Evolutionary conservation across 1,140 invertebrate genomes (phyloP).

Genomic region (Stegodyphus mimosarum): DNA sequence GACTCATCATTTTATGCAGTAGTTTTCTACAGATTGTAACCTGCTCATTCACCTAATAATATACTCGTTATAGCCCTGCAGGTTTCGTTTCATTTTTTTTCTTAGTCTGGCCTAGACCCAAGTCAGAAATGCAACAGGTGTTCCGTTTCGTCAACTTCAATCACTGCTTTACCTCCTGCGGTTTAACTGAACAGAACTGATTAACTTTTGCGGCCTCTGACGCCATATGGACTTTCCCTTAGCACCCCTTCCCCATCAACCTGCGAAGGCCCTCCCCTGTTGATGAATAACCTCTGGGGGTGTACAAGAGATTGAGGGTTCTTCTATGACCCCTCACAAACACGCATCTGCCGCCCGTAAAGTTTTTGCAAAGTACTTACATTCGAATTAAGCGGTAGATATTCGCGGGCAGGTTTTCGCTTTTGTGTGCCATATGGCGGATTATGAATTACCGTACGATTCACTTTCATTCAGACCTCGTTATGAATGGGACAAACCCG

Average conservation of each 20-base stretch:
- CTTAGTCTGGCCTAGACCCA: no score
- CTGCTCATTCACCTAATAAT: no score
- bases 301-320: background rate
- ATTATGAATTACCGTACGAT: background rate
- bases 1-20: no score
- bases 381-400: slow-evolving; percentile 5
- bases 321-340: background rate
- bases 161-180: background rate
- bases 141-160: background rate
- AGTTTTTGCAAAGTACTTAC: slow-evolving; percentile 9
- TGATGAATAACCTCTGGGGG: background rate
- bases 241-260: no score
- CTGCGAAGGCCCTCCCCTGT: background rate
- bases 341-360: background rate
- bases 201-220: slow-evolving; percentile 14
- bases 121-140: slow-evolving; percentile 2
- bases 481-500: background rate
- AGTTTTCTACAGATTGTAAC: no score
- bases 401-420: background rate
- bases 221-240: slow-evolving; percentile 9
- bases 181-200: background rate
- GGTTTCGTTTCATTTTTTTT: no score
- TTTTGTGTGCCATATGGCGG: slow-evolving; percentile 11
- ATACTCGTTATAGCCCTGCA: no score
- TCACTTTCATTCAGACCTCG: slow-evolving; percentile 2